phyloP scores from a whole-genome alignment of 2,113 vertebrate genomes.

The Glareola pratincola region DNA sequence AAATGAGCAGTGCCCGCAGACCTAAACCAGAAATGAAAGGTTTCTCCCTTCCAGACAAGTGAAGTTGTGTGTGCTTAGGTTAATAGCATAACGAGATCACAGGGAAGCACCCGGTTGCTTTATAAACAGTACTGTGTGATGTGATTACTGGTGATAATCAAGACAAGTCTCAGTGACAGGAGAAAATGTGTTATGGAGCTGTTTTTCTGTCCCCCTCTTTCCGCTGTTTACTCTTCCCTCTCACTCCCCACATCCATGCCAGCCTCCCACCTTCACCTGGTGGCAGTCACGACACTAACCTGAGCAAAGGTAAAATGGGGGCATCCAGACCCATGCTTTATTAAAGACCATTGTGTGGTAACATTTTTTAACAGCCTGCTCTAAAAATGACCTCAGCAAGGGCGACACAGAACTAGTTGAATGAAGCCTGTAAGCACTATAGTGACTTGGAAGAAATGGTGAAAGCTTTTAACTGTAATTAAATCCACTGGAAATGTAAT shows the following conservation, averaged over 20 bases:
- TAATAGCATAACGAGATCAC: neutral
- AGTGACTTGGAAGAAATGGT: neutral
- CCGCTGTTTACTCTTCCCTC: neutral
- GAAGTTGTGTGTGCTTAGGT: neutral
- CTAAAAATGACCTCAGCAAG: neutral
- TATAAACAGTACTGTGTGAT: neutral
- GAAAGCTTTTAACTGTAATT: constrained; percentile 15
- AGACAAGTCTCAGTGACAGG: neutral
- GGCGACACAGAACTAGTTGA: neutral
- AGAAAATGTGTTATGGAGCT: neutral
- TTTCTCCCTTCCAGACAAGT: neutral
- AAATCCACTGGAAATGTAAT: neutral
- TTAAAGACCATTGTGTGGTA: neutral
- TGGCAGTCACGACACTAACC: neutral
- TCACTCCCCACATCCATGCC: neutral
- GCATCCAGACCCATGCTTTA: neutral
- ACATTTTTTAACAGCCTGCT: neutral
- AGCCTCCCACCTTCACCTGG: neutral
- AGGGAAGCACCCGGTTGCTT: fast-evolving
- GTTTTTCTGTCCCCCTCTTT: neutral
- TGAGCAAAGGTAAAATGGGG: neutral
- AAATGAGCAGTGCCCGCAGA: neutral
- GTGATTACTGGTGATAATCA: neutral
- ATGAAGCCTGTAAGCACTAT: neutral
- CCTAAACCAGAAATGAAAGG: neutral